These are phyloP conservation scores for Lapara coniferarum DNA, from an alignment of 2,888 invertebrate species.

Conservation along the genomic window DNA sequence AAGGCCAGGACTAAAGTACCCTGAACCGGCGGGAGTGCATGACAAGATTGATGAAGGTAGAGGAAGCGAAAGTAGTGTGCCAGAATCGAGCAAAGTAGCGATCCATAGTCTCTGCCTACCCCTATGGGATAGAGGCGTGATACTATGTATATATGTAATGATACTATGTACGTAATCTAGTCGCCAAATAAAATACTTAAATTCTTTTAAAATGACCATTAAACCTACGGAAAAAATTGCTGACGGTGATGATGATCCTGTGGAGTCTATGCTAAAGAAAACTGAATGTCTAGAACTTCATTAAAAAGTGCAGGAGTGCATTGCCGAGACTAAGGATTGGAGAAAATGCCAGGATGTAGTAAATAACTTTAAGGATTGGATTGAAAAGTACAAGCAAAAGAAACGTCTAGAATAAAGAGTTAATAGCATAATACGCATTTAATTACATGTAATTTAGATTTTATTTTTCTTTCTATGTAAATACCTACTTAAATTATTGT, in stretches of 20 bases:
- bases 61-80: no score
- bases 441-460: no score
- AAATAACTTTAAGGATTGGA: conserved; percentile 91
- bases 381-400: conserved; percentile 79
- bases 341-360: conserved; percentile 94
- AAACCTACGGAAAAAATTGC: conserved; percentile 59
- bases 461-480: no score
- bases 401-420: conserved; percentile 44
- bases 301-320: conserved; percentile 97
- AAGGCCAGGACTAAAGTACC: no score
- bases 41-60: no score
- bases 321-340: conserved; percentile 96
- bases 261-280: conserved; percentile 94
- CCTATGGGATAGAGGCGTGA: no score
- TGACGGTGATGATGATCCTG: conserved; percentile 89
- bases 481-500: not conserved
- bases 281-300: conserved; percentile 96
- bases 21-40: no score
- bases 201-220: conserved; percentile 64
- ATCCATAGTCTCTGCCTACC: no score
- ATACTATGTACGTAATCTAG: no score
- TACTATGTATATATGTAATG: no score
- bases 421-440: not conserved
- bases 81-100: no score
- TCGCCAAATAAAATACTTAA: not conserved